Conservation (phyloP, 2,113 vertebrate species). For the Vulpes ferrilata region DNA sequence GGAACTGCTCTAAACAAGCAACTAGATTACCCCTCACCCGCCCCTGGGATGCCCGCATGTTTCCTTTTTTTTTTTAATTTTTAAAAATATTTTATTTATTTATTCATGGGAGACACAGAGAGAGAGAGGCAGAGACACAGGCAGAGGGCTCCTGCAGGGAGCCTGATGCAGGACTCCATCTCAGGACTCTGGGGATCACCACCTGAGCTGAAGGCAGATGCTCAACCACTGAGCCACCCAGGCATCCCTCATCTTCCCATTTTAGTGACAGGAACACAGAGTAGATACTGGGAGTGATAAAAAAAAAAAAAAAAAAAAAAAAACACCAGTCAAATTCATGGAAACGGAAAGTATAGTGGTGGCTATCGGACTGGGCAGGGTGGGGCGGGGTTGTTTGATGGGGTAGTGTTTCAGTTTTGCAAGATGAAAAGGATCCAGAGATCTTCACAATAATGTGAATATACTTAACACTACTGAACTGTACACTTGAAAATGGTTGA, state of each 20-base stretch:
- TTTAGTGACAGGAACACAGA: neutral
- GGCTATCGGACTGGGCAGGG: rapidly evolving
- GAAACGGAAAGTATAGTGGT: too few relatives aligned
- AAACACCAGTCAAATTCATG: neutral
- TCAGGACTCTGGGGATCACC: too few relatives aligned
- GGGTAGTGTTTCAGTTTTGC: neutral
- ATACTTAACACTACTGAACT: neutral
- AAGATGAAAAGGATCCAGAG: neutral
- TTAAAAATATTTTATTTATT: too few relatives aligned
- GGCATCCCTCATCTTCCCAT: neutral
- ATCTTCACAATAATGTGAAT: too few relatives aligned
- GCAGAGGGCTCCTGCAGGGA: too few relatives aligned
- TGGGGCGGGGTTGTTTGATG: rapidly evolving
- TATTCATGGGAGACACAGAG: too few relatives aligned
- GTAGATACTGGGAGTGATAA: neutral
- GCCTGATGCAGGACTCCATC: too few relatives aligned
- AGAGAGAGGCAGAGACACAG: too few relatives aligned
- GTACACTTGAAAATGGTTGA: neutral
- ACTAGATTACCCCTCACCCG: neutral
- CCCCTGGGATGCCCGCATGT: rapidly evolving
- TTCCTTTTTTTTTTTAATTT: too few relatives aligned
- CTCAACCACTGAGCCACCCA: too few relatives aligned
- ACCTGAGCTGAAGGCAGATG: too few relatives aligned
- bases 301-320: neutral
- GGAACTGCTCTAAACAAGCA: neutral